Base-by-base conservation (phyloP, 2,888 invertebrate genomes). In the Rhabditoides inermis region DNA sequence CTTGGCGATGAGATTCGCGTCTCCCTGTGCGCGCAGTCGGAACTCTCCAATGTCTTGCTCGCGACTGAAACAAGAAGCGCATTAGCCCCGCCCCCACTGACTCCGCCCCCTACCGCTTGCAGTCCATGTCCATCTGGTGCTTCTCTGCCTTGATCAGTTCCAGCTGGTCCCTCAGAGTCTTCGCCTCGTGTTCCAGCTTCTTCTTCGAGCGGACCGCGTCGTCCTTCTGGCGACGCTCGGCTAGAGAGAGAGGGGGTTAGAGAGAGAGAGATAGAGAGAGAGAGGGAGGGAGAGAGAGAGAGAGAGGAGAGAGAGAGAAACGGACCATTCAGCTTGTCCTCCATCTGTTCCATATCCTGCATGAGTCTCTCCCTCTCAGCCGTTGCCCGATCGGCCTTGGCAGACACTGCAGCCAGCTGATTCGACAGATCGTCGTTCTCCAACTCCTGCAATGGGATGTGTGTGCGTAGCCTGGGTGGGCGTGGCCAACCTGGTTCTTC, bases 201-300 rank as follows among this genome's bases (percentile, higher is more conserved):
- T 98, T 98, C 76, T 90, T 84, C n/a, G n/a, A n/a, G n/a, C n/a
- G n/a, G n/a, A n/a, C 83, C 94, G 94, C 89, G 94, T 94, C 82
- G n/a, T n/a, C n/a, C n/a, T n/a, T n/a, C n/a, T n/a, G n/a, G n/a
- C n/a, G n/a, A n/a, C n/a, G n/a, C n/a, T n/a, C n/a, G n/a, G n/a
- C n/a, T n/a, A n/a, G n/a, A n/a, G n/a, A n/a, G n/a, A n/a, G n/a
- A n/a, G n/a, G n/a, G n/a, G n/a, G n/a, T n/a, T n/a, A n/a, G n/a
- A n/a, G n/a, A n/a, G n/a, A n/a, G n/a, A n/a, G n/a, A n/a, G n/a
- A n/a, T n/a, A n/a, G n/a, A n/a, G n/a, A n/a, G n/a, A n/a, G n/a
- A n/a, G n/a, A n/a, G n/a, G n/a, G n/a, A n/a, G n/a, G n/a, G n/a
- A n/a, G n/a, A n/a, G n/a, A n/a, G n/a, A n/a, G n/a, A n/a, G n/a